A percentile compares a stretch with the other conserved stretches of the same genome.
phyloP scores from a whole-genome alignment of 2,113 vertebrate genomes.

The Macroglossus sobrinus region DNA sequence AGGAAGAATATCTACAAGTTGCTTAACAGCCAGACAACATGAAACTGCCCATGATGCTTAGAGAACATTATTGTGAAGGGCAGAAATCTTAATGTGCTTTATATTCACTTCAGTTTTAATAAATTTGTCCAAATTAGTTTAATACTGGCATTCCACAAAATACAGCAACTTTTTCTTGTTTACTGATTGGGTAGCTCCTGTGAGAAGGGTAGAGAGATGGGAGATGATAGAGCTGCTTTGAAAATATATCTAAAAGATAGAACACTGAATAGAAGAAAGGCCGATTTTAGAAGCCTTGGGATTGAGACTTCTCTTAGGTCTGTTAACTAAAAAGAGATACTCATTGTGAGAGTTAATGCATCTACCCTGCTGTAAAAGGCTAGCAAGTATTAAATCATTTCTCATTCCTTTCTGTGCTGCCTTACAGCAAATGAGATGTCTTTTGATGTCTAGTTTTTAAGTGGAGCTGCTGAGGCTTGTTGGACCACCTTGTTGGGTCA shows the following conservation, averaged over 20 bases:
- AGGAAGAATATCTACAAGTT: not conserved
- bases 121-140: not conserved
- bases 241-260: not conserved
- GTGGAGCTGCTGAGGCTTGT: not conserved
- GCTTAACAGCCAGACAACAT: not conserved
- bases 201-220: not conserved
- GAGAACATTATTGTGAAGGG: not conserved
- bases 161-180: not conserved
- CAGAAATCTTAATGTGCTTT: not conserved
- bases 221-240: not conserved
- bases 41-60: not conserved
- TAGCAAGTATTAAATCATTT: not conserved
- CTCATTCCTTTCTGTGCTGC: not conserved
- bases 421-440: not conserved
- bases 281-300: not conserved
- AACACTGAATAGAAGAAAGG: not conserved
- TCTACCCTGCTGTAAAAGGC: not conserved
- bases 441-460: conserved; percentile 3
- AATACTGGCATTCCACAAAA: not conserved
- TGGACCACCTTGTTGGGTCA: not conserved
- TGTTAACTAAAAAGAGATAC: not conserved
- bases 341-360: not conserved
- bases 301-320: not conserved
- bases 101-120: not conserved
- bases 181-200: not conserved